Base-by-base conservation (phyloP, 1,140 invertebrate genomes). In the Drosophila ironensis region DNA sequence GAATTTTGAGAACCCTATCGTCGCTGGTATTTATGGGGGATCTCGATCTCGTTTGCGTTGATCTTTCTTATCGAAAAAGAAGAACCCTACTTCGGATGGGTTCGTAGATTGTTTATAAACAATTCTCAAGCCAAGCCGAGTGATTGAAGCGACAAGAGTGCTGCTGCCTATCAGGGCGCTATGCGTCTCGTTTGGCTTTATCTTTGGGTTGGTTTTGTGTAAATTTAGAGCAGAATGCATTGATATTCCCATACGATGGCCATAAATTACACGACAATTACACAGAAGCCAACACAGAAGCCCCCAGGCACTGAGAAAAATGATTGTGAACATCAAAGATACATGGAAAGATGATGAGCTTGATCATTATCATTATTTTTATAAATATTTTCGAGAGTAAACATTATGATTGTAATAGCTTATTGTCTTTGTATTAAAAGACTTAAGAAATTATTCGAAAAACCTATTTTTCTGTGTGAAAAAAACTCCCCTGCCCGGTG, bases 181-280 rank as follows among this genome's bases (percentile, higher is more conserved):
- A 12, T 37, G 12, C 14, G 12, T 37, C 14, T 37, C 14, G 20
- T 6, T 24, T 51, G 16, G 16, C 7, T 3, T 20, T 27, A 40
- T 63, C 28, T 4, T n/a, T 19, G 27, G 5, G 7, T 20, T n/a
- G 2, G 11, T 44, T 40, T 42, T 72, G 53, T 38, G 71, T 81
- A 81, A 81, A 72, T 81, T 81, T 81, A 81, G 76, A 81, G 41
- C 70, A 33, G 56, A 77, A 60, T 61, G 70, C 78, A 84, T 82
- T 84, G 78, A 82, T 82, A 82, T 84, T 82, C 78, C 78, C 78
- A 82, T 82, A 71, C 78, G 78, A 76, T 45, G 59, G 63, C 63
- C 63, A 82, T 82, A 82, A 82, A 82, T 82, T 78, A 82, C 73
- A 73, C 47, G 78, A 82, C 73, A 82, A 82, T 82, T 82, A 82